Evolutionary conservation across 2,113 vertebrate genomes (phyloP).

Genomic region (Aldabrachelys gigantea): DNA sequence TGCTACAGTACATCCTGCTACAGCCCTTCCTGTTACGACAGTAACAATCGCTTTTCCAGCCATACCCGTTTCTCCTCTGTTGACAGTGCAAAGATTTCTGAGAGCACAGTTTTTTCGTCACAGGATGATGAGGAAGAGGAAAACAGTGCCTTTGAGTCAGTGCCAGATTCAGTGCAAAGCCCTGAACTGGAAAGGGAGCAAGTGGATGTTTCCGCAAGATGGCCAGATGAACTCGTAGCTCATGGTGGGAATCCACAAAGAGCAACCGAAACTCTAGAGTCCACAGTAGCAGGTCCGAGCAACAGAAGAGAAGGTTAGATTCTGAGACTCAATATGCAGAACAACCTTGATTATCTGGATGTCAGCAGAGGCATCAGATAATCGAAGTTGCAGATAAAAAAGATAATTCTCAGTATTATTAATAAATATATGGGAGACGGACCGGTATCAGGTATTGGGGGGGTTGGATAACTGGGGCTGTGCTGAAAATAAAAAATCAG

Average conservation of each 20-base stretch:
- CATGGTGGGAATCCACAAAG: constrained; percentile 75
- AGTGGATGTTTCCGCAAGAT: constrained; percentile 77
- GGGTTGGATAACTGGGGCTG: constrained; percentile 42
- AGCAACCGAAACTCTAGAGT: constrained; percentile 77
- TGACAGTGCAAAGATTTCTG: constrained; percentile 94
- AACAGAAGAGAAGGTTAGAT: constrained; percentile 87
- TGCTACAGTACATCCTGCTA: constrained; percentile 96
- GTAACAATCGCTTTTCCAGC: constrained; percentile 88
- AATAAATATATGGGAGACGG: background rate
- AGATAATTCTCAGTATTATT: background rate
- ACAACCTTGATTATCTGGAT: constrained; percentile 55
- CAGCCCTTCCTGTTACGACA: constrained; percentile 91
- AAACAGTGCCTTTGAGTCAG: constrained; percentile 94
- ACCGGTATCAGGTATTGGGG: background rate
- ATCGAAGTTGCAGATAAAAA: constrained; percentile 23
- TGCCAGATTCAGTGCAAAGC: constrained; percentile 83
- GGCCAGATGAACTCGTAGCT: constrained; percentile 80
- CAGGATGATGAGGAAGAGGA: constrained; percentile 96
- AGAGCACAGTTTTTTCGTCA: constrained; percentile 97
- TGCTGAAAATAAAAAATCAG: constrained; percentile 24
- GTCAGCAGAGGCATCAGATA: constrained; percentile 54
- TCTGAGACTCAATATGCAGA: constrained; percentile 45
- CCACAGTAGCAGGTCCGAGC: constrained; percentile 87
- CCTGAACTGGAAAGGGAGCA: constrained; percentile 85
- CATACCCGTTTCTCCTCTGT: constrained; percentile 95